These are phyloP conservation scores for Drosophila mettleri DNA, from an alignment of 2,888 invertebrate species.

Conservation along the genomic window DNA sequence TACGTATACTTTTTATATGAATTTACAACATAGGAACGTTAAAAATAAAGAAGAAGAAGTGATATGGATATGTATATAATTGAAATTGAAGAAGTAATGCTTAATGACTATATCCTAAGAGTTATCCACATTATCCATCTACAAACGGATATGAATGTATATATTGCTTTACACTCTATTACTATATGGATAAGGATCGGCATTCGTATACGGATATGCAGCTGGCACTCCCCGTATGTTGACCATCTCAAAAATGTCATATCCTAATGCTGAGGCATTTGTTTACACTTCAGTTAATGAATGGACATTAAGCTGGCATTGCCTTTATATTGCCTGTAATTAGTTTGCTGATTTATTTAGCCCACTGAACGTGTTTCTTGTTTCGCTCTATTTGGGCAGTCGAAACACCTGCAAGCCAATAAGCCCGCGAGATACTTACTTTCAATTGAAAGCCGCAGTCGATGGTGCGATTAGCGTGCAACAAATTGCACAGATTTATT, in stretches of 20 bases:
- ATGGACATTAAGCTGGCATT: constrained; percentile 7
- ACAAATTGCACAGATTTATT: constrained; percentile 81
- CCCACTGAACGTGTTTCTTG: constrained; percentile 45
- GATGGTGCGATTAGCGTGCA: constrained; percentile 74
- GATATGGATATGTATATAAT: background rate
- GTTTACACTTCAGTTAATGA: background rate
- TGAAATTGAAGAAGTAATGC: too few relatives aligned
- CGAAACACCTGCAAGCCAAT: constrained; percentile 70
- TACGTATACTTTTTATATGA: too few relatives aligned
- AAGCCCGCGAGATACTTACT: constrained; percentile 66
- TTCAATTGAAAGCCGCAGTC: constrained; percentile 67
- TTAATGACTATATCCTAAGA: too few relatives aligned
- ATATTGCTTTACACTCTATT: background rate
- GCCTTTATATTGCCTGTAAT: constrained; percentile 38
- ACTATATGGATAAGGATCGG: background rate
- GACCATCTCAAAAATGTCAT: background rate
- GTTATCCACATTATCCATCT: too few relatives aligned
- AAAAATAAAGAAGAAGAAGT: too few relatives aligned
- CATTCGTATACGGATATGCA: background rate
- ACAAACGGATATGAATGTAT: background rate
- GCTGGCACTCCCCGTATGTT: background rate
- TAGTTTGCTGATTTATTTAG: constrained; percentile 60
- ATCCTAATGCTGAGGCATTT: background rate
- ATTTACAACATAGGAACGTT: too few relatives aligned
- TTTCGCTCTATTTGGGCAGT: constrained; percentile 36